Evolutionary conservation across 2,888 invertebrate species (phyloP), one percentile per base, ranked within the genome.

Genomic region (Sthenelais limicola): DNA sequence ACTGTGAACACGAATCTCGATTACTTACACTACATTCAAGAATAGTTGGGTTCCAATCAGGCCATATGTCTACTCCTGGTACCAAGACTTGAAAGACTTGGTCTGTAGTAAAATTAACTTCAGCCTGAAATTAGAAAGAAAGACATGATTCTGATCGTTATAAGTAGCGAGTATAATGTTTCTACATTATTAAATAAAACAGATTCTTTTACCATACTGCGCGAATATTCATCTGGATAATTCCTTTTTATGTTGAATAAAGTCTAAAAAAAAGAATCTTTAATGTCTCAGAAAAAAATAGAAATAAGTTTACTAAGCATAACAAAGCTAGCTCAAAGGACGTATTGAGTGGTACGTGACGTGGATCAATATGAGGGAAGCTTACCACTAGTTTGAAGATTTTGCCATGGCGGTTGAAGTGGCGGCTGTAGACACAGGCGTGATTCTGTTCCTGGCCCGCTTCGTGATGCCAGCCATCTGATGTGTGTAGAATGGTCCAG

Each of bases 11-110:
- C n/a, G n/a, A n/a, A n/a, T n/a, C n/a, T 24, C 9, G 15, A n/a
- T 15, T 28, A 26, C 80, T 72, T 79, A 86, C 86, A 77, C 79
- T 81, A 69, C 82, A 79, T 73, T 81, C 82, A 62, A 82, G 68
- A 21, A 85, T 77, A 7, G 94, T 92, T 2, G 93, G 92, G 85
- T 95, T 95, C 96, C 96, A 96, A 47, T 91, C 91, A 0, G 94
- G 92, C 56, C 93, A 88, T 69, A 91, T 90, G 73, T 93, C 92
- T 68, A 94, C 89, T 73, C 92, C 92, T 74, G 92, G 91, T 79
- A 92, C 93, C 72, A 96, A 90, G 83, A 93, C 93, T 67, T 93
- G 91, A 76, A 92, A 91, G 1, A 96, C 87, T 74, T 90, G 91
- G 78, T 91, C 90, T 0, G 95, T 91, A 0, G 93, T 90, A 76